Percentiles rank a stretch among this genome's conserved stretches.
Conservation (phyloP, 1,140 invertebrate species). For the Drosophila arizonae region DNA sequence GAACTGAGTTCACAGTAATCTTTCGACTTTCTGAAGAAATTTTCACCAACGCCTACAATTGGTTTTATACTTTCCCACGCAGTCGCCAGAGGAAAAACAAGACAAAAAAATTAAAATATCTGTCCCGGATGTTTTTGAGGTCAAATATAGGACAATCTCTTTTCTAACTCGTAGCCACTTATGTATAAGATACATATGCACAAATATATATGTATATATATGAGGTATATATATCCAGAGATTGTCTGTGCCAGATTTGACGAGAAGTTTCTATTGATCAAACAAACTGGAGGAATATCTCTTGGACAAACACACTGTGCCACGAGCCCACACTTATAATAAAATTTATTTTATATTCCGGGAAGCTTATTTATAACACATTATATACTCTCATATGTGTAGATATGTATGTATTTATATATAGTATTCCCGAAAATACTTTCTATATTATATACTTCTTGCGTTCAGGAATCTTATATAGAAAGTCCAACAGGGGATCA, state of each 20-base stretch:
- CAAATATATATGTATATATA: conserved; percentile 12
- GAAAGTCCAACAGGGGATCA: conserved; percentile 14
- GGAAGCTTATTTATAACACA: conserved; percentile 32
- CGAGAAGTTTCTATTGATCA: conserved; percentile 8
- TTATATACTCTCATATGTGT: conserved; percentile 17
- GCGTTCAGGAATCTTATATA: too few species aligned
- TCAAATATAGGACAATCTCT: conserved; percentile 73
- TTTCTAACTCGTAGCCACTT: conserved; percentile 36
- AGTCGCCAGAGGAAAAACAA: conserved; percentile 31
- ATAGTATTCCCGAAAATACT: conserved; percentile 27
- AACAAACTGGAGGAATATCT: conserved; percentile 44
- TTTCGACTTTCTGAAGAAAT: conserved; percentile 67
- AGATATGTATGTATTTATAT: conserved; percentile 1
- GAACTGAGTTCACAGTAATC: conserved; percentile 61
- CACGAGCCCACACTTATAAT: conserved; percentile 57
- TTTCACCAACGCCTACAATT: conserved; percentile 76
- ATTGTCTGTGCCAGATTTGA: conserved; percentile 19
- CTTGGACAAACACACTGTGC: conserved; percentile 17
- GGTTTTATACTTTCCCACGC: conserved; percentile 73
- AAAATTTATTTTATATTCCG: conserved; percentile 37
- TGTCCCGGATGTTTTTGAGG: conserved; percentile 69
- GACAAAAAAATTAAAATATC: conserved; percentile 21
- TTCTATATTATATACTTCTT: background rate
- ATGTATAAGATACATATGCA: conserved; percentile 15
- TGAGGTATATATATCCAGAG: conserved; percentile 26